Evolutionary conservation across 2,797 vertebrate species (phyloP).

Genomic region (Chaunax sp.): DNA sequence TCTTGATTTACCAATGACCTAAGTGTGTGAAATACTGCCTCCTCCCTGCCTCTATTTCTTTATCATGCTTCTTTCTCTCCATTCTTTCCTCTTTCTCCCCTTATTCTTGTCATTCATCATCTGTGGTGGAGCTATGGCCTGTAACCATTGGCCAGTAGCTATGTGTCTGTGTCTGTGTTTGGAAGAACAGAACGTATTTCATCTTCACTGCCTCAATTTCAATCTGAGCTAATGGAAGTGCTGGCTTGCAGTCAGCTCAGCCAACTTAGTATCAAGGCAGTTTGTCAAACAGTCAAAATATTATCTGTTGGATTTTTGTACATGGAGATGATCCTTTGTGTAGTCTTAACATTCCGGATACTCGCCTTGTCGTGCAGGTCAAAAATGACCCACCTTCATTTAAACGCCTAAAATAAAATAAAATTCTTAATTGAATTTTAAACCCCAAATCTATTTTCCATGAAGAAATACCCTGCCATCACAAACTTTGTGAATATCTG

Average conservation of each 20-base stretch:
- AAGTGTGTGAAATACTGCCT: constrained; percentile 70
- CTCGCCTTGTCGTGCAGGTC: no score
- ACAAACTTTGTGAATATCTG: no score
- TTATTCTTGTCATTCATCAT: constrained; percentile 56
- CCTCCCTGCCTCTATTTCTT: constrained; percentile 14
- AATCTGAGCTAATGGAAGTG: constrained; percentile 90
- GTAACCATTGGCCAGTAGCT: constrained; percentile 69
- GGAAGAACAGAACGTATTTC: constrained; percentile 78
- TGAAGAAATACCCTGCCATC: no score
- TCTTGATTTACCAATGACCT: constrained; percentile 62
- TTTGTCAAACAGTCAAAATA: no score
- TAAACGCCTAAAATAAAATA: no score
- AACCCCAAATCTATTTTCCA: no score
- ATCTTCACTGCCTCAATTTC: constrained; percentile 81
- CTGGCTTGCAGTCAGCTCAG: constrained; percentile 85
- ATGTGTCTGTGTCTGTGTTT: constrained; percentile 55
- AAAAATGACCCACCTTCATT: no score
- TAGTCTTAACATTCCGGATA: no score
- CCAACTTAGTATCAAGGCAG: no score
- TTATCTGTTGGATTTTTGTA: no score
- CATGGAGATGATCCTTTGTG: no score
- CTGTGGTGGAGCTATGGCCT: constrained; percentile 51
- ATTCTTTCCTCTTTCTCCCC: constrained; percentile 28
- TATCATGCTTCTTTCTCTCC: constrained; percentile 29
- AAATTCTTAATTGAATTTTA: no score